A percentile compares a stretch with the other conserved stretches of the same genome.
These are phyloP conservation scores for Gymnopithys bicolor DNA, from an alignment of 2,797 vertebrate species.

Conservation along the genomic window DNA sequence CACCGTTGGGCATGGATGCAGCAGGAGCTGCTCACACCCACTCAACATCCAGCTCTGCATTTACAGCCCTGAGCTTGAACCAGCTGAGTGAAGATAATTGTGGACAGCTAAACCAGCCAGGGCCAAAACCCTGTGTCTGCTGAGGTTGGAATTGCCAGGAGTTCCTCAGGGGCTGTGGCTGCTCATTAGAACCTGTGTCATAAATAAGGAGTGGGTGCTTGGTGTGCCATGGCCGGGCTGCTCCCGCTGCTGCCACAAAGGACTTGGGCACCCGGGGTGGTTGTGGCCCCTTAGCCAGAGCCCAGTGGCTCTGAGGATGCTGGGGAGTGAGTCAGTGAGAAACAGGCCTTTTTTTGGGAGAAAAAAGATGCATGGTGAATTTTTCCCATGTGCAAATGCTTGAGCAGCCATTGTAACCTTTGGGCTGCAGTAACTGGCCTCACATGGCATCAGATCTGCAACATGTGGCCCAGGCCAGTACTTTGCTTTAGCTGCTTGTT, in stretches of 20 bases:
- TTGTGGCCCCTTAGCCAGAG: not conserved
- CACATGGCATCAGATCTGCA: slow-evolving; percentile 17
- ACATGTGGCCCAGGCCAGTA: not conserved
- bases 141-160: slow-evolving; percentile 13
- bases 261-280: rapidly evolving
- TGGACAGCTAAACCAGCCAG: not conserved
- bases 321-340: not conserved
- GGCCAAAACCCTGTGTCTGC: not conserved
- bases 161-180: not conserved
- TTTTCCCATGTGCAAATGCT: slow-evolving; percentile 39
- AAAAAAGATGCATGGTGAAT: rapidly evolving
- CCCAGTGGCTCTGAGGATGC: not conserved
- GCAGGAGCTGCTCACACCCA: not conserved
- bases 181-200: not conserved
- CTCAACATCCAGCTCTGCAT: not conserved
- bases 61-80: not conserved
- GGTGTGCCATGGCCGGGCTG: not conserved
- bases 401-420: slow-evolving; percentile 26
- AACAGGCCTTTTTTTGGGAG: rapidly evolving
- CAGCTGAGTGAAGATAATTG: slow-evolving; percentile 15
- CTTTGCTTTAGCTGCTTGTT: slow-evolving; percentile 20
- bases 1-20: not conserved
- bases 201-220: not conserved
- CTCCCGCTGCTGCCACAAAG: rapidly evolving
- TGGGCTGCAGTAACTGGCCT: slow-evolving; percentile 53